Evolutionary conservation across 2,113 vertebrate species (phyloP).

Genomic region (Daphoenositta chrysoptera): DNA sequence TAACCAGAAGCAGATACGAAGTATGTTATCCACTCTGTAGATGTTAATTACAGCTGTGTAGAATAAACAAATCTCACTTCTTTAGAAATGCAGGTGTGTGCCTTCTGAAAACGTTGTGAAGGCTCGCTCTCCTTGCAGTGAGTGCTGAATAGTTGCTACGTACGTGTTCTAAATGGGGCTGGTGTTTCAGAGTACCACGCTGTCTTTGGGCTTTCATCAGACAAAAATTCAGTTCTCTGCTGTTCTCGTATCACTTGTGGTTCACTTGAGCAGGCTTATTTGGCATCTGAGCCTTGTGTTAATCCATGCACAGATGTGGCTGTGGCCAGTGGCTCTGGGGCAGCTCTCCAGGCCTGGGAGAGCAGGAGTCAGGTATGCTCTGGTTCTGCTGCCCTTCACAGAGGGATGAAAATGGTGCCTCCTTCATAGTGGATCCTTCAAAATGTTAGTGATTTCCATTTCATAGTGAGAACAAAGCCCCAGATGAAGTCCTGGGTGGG

Average conservation of each 20-base stretch:
- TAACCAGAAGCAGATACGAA: background rate
- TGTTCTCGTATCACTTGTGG: background rate
- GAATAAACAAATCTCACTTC: background rate
- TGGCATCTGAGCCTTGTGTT: background rate
- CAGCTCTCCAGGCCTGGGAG: background rate
- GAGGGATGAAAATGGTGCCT: background rate
- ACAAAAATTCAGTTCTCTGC: background rate
- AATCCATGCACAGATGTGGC: background rate
- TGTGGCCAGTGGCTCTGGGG: background rate
- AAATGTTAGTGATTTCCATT: background rate
- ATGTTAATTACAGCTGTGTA: background rate
- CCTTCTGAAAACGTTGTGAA: background rate
- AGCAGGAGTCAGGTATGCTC: background rate
- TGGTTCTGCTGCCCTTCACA: background rate
- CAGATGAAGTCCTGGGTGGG: too few species aligned
- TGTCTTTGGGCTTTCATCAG: background rate
- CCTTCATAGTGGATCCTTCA: background rate
- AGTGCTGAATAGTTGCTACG: background rate
- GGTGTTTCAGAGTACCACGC: background rate
- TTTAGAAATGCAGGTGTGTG: background rate
- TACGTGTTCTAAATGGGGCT: accelerated
- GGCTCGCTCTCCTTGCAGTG: background rate
- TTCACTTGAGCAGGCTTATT: background rate
- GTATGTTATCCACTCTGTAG: background rate
- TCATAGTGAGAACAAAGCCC: background rate